These are phyloP conservation scores for Trichechus manatus DNA, from an alignment of 2,113 vertebrate genomes.

Conservation along the genomic window DNA sequence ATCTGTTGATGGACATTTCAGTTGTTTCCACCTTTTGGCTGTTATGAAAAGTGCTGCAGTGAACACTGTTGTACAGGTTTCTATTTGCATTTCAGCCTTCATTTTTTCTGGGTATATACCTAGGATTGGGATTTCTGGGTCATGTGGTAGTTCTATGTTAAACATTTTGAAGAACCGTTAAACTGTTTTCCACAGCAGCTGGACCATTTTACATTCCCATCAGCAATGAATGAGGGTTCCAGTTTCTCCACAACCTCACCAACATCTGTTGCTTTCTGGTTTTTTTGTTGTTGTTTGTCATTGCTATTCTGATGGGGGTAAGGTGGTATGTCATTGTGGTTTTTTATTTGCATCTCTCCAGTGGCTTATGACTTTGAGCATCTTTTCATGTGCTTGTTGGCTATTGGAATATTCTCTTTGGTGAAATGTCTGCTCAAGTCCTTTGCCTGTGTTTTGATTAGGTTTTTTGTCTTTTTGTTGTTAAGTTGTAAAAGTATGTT, in stretches of 20 bases:
- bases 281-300: background rate
- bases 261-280: no score
- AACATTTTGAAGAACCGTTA: background rate
- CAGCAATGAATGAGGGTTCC: no score
- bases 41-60: background rate
- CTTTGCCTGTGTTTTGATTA: background rate
- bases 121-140: background rate
- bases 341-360: background rate
- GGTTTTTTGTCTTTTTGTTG: background rate
- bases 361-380: background rate
- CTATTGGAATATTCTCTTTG: background rate
- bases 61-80: background rate
- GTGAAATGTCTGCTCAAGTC: background rate
- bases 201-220: background rate
- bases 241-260: no score
- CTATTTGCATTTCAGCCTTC: no score
- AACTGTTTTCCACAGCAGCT: background rate
- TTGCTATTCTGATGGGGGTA: background rate
- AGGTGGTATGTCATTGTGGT: background rate
- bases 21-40: background rate
- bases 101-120: no score
- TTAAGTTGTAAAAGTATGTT: background rate
- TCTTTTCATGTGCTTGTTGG: background rate
- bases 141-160: background rate
- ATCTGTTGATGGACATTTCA: background rate